phyloP scores from a whole-genome alignment of 1,140 invertebrate genomes.

The Lordiphosa collinella region DNA sequence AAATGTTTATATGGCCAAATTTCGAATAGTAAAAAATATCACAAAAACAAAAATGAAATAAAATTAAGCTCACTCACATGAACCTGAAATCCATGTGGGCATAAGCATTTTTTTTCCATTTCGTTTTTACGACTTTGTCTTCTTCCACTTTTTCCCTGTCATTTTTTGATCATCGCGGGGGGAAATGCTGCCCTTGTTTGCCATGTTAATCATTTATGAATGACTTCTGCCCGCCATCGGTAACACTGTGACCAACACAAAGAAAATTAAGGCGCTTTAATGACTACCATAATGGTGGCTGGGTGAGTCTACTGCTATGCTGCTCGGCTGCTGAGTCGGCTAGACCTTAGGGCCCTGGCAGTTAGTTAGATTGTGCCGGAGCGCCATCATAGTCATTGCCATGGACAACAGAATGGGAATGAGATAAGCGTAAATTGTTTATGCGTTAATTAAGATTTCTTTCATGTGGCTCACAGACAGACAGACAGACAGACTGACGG shows the following conservation, averaged over 20 bases:
- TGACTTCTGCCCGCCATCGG: conserved; percentile 30
- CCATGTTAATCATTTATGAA: conserved; percentile 71
- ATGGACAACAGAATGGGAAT: conserved; percentile 33
- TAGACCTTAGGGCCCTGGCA: conserved; percentile 5
- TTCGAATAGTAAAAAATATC: conserved; percentile 25
- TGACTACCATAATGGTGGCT: conserved; percentile 47
- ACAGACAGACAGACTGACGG: background rate
- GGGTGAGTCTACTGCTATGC: background rate
- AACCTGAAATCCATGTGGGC: conserved; percentile 58
- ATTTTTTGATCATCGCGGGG: conserved; percentile 42
- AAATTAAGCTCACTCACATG: conserved; percentile 60
- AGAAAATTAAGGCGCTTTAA: conserved; percentile 58
- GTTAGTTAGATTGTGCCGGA: conserved; percentile 22
- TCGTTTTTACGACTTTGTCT: conserved; percentile 44
- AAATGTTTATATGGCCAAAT: conserved; percentile 57
- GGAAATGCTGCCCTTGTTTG: conserved; percentile 44
- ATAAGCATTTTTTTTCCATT: conserved; percentile 35
- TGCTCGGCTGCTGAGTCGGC: too few species aligned
- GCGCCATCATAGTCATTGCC: conserved; percentile 10
- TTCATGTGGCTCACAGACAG: conserved; percentile 20
- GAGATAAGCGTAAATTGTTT: conserved; percentile 65
- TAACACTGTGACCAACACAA: conserved; percentile 1
- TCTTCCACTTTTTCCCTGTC: conserved; percentile 2
- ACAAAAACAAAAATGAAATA: conserved; percentile 27
- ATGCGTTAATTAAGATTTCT: conserved; percentile 71